Percentiles rank a stretch among this genome's conserved stretches.
Conservation (phyloP, 2,888 invertebrate species). For the Macaria notata region DNA sequence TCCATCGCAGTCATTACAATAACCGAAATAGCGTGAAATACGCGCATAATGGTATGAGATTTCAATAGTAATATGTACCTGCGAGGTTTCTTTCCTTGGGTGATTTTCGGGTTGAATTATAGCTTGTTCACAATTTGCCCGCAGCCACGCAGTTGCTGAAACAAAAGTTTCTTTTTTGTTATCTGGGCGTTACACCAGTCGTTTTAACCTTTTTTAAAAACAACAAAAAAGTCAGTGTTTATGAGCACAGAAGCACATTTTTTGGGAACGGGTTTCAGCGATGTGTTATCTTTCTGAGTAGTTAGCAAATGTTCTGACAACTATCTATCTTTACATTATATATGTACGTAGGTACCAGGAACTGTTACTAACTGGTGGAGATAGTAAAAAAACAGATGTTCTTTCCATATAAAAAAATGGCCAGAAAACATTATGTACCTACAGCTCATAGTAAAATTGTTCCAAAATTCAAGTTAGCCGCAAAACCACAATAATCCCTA, state of each 20-base stretch:
- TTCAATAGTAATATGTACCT: slow-evolving; percentile 32
- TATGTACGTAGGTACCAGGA: too few relatives aligned
- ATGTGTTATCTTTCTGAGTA: background rate
- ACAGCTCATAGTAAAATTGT: too few relatives aligned
- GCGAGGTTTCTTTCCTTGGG: slow-evolving; percentile 5
- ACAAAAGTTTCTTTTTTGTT: slow-evolving; percentile 4
- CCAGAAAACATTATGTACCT: too few relatives aligned
- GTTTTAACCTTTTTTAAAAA: too few relatives aligned
- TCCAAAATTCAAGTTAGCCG: too few relatives aligned
- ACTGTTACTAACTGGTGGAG: too few relatives aligned
- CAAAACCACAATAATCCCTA: too few relatives aligned
- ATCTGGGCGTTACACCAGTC: too few relatives aligned
- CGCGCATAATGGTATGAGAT: slow-evolving; percentile 31
- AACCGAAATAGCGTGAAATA: slow-evolving; percentile 44
- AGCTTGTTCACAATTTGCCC: slow-evolving; percentile 15
- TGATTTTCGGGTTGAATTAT: slow-evolving; percentile 11
- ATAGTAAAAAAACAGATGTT: too few relatives aligned
- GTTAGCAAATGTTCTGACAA: background rate
- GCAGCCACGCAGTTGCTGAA: slow-evolving; percentile 8
- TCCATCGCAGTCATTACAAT: slow-evolving; percentile 43
- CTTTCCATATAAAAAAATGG: too few relatives aligned
- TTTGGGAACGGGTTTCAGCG: slow-evolving; percentile 2
- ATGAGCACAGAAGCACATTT: too few relatives aligned
- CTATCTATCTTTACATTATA: background rate
- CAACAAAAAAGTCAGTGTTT: too few relatives aligned